Evolutionary conservation across 2,113 vertebrate genomes (phyloP).

Genomic region (Tragelaphus imberbis): DNA sequence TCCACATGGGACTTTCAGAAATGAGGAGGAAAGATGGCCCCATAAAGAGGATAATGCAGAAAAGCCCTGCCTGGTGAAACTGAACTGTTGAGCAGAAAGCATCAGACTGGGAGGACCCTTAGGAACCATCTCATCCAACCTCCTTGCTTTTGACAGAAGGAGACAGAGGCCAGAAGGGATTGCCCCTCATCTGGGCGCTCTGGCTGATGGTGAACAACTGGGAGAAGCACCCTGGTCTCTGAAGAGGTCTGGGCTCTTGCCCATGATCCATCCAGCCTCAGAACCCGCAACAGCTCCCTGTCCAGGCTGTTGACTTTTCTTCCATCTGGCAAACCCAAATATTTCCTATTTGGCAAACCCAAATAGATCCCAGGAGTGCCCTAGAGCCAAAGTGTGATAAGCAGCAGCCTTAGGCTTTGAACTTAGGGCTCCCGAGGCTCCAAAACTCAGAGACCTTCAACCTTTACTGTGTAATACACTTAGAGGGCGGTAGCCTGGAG

Average conservation of each 20-base stretch:
- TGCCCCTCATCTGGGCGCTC: not conserved
- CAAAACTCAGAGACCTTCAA: not conserved
- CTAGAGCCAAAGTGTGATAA: not conserved
- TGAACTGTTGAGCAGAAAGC: not conserved
- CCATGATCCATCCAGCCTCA: too few species aligned
- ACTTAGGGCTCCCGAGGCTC: not conserved
- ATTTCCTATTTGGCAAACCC: too few species aligned
- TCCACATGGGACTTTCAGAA: not conserved
- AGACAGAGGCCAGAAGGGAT: not conserved
- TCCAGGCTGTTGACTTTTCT: not conserved
- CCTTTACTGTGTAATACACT: accelerated
- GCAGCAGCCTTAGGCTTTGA: not conserved
- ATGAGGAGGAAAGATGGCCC: not conserved
- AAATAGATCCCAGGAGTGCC: not conserved
- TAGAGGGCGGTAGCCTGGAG: not conserved
- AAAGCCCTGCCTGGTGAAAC: not conserved
- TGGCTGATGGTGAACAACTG: accelerated
- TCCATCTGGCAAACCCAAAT: not conserved
- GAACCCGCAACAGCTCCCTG: not conserved
- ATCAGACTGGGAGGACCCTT: not conserved
- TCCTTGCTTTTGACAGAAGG: not conserved
- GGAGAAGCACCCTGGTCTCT: not conserved
- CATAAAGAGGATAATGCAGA: not conserved
- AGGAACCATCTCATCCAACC: not conserved
- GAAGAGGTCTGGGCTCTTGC: not conserved